Evolutionary conservation across 2,797 vertebrate genomes (phyloP), one percentile per base, ranked within the genome.

Genomic region (Ceryle rudis): DNA sequence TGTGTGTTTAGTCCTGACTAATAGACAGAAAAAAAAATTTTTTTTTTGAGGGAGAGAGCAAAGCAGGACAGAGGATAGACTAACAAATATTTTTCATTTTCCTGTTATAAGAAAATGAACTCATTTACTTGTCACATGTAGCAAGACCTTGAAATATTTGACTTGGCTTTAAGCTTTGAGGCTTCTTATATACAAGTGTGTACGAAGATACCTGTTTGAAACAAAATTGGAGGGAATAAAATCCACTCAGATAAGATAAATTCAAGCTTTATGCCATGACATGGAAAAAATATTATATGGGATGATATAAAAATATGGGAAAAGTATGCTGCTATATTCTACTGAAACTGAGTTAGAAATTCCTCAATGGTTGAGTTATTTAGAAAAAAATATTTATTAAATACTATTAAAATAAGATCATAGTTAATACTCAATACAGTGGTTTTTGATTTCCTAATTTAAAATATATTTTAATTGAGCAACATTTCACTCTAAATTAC

Each of bases 121-220:
- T 49, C 33, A 3, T 37, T 74, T 4, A 12, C 4, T 20, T 75
- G 19, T 42, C 49, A 41, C 5, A 33, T 2, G 1, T 60, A 66
- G 10, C 0, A 71, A 23, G 67, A 16, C 2, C 13, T 47, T 61
- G 9, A 81, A 74, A 42, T 58, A 1, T 64, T 77, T 70, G 16
- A 51, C 35, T 37, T 67, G 13, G 3, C 2, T 75, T 65, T 41
- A 69, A 23, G 1, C 12, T 79, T 74, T 37, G 14, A 70, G 8
- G 5, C 5, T 79, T 64, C 11, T 46, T 66, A 9, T 5, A 33
- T 25, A 1, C 19, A 52, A 58, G 2, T 51, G 8, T 2, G 1
- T 14, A 49, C 35, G 9, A 70, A 65, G 19, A 35, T 39, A 39
- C 33, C 19, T 16, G 15, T 72, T 26, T 52, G 8, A 57, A 91